Evolutionary conservation across 2,888 invertebrate genomes (phyloP), one percentile per base, ranked within the genome.

Genomic region (Plutella xylostella): DNA sequence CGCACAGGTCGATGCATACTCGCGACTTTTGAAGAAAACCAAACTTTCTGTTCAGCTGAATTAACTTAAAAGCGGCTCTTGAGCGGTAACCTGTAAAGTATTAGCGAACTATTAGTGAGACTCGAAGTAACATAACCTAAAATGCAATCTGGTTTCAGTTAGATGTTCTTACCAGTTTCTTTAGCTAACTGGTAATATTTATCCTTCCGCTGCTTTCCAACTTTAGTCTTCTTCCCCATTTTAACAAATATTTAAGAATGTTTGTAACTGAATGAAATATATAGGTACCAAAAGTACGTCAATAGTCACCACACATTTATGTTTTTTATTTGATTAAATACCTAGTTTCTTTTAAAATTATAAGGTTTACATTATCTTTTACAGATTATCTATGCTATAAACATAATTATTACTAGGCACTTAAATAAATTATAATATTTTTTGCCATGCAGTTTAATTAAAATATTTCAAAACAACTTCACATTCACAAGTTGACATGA

Each of bases 141-240:
- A 28, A 28, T 12, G 4, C 3, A 28, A 28, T 12, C 28, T 12
- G 7, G 25, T 15, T 6, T 17, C 31, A 34, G 34, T 22, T 42
- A 21, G 22, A 33, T 20, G 45, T 41, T 64, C 68, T 71, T 82
- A 96, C 97, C 98, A 61, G 97, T 96, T 87, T 99, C 98, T 77
- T 99, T 99, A 9, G 99, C 98, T 60, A 99, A 86, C 65, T 97
- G 94, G 80, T 99, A 99, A 79, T 94, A 99, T 86, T 96, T 98
- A 89, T 99, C 99, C 77, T 93, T 94, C 40, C 99, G 90, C 72
- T 97, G 94, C 85, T 98, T 99, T 87, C 98, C 99, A 72, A 94
- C 88, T 91, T 98, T 98, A 11, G 89, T 85, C 75, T 98, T 99
- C 73, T 95, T 95, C 43, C 95, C 96, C 97, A 97, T 97, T 75